Percentiles rank a stretch among this genome's conserved stretches.
phyloP scores from a whole-genome alignment of 2,797 vertebrate genomes.

The Pseudochirops cupreus region DNA sequence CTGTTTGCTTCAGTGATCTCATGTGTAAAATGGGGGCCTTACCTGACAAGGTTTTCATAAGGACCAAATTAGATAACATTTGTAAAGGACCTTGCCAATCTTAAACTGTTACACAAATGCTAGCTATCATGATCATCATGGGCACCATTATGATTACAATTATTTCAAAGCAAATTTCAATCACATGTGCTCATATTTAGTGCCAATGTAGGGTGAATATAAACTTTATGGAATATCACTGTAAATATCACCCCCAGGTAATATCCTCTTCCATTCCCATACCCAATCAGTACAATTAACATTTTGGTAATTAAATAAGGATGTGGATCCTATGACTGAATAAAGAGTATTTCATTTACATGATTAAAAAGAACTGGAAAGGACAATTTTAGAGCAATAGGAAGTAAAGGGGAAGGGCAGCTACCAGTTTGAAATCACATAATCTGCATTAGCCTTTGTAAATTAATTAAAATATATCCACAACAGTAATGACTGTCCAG shows the following conservation, averaged over 20 bases:
- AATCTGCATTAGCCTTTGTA: constrained; percentile 5
- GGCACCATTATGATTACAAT: background rate
- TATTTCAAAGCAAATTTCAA: constrained; percentile 10
- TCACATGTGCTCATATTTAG: background rate
- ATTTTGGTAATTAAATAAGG: constrained; percentile 2
- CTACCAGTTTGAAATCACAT: background rate
- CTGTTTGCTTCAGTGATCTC: background rate
- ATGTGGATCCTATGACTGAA: background rate
- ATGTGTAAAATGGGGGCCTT: background rate
- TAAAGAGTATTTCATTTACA: constrained; percentile 7
- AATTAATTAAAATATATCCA: constrained; percentile 12
- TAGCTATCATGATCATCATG: background rate
- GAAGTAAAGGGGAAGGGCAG: background rate
- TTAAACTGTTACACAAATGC: background rate
- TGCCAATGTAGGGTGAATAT: background rate
- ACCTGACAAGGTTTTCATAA: background rate
- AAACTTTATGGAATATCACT: constrained; percentile 17
- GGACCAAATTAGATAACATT: background rate
- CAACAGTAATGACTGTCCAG: background rate
- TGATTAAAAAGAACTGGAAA: constrained; percentile 10
- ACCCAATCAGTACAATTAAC: constrained; percentile 6
- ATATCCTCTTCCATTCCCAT: background rate
- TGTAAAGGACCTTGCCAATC: background rate
- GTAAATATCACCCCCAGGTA: constrained; percentile 2
- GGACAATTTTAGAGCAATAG: background rate